Percentiles rank a stretch among this genome's conserved stretches.
Conservation (phyloP, 1,140 invertebrate species). For the Hylaeus volcanicus region DNA sequence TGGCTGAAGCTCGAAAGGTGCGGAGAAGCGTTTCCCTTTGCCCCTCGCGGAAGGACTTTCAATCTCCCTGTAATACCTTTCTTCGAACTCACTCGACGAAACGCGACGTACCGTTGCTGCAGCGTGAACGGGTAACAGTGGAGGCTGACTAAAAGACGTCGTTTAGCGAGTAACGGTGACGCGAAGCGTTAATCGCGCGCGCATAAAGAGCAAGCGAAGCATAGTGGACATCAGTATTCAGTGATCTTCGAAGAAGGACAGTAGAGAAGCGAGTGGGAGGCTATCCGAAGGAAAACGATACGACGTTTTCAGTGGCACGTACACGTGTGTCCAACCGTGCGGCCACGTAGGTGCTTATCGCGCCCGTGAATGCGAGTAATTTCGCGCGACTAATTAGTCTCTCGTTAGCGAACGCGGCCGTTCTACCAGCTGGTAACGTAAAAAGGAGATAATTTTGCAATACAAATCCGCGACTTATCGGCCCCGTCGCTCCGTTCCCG, state of each 20-base stretch:
- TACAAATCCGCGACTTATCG: conserved; percentile 77
- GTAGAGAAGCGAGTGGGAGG: neutral
- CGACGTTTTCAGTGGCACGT: conserved; percentile 30
- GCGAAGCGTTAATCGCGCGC: neutral
- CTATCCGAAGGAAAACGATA: conserved; percentile 39
- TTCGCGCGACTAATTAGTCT: conserved; percentile 70
- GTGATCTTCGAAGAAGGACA: neutral
- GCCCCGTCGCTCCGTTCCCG: conserved; percentile 20
- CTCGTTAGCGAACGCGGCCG: conserved; percentile 68
- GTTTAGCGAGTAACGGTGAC: conserved; percentile 1
- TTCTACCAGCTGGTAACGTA: conserved; percentile 42
- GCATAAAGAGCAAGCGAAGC: neutral
- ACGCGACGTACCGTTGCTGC: neutral
- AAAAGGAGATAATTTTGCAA: conserved; percentile 61
- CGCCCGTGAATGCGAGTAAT: conserved; percentile 57
- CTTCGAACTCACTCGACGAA: neutral
- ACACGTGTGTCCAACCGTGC: conserved; percentile 11
- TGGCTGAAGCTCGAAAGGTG: too few relatives aligned
- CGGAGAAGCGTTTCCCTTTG: too few relatives aligned
- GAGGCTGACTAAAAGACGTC: conserved; percentile 1
- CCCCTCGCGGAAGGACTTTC: too few relatives aligned
- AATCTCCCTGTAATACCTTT: too few relatives aligned
- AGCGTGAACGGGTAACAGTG: conserved; percentile 33
- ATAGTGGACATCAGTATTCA: neutral
- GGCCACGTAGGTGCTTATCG: conserved; percentile 52